phyloP scores from a whole-genome alignment of 2,888 invertebrate species.

The Chymomyza caudatula region DNA sequence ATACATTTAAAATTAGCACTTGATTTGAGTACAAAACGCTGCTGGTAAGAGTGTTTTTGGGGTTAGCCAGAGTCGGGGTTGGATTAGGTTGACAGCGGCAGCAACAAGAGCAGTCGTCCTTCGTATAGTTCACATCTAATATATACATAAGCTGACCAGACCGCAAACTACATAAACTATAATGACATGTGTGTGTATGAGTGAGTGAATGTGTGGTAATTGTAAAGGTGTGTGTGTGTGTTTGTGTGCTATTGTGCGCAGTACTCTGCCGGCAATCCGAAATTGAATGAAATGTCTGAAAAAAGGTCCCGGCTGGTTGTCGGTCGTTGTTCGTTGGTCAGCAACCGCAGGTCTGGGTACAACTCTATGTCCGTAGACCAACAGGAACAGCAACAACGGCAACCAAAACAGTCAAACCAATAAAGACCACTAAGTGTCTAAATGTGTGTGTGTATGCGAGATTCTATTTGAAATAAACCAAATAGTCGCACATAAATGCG shows the following conservation, averaged over 20 bases:
- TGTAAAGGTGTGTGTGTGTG: background rate
- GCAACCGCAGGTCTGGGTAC: slow-evolving; percentile 67
- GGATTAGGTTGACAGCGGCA: background rate
- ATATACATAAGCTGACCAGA: slow-evolving; percentile 23
- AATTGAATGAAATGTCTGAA: slow-evolving; percentile 65
- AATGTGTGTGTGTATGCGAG: slow-evolving; percentile 58
- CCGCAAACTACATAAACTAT: slow-evolving; percentile 73
- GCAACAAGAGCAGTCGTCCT: background rate
- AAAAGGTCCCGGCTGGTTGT: slow-evolving; percentile 49
- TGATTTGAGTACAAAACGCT: slow-evolving; percentile 25
- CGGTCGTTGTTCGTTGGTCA: no score
- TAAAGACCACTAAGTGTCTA: slow-evolving; percentile 73
- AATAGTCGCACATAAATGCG: slow-evolving; percentile 73
- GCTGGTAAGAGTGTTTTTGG: background rate
- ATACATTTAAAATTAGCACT: slow-evolving; percentile 70
- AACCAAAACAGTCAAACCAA: slow-evolving; percentile 50
- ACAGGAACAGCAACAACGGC: slow-evolving; percentile 19
- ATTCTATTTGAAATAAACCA: slow-evolving; percentile 72
- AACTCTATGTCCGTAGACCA: slow-evolving; percentile 34
- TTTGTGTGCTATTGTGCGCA: slow-evolving; percentile 26
- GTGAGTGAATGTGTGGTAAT: background rate
- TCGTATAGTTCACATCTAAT: background rate
- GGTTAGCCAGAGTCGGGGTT: background rate
- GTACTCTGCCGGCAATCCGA: slow-evolving; percentile 35
- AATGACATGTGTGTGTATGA: slow-evolving; percentile 37